Base-by-base conservation (phyloP, 2,888 invertebrate genomes). In the Phortica magna region DNA sequence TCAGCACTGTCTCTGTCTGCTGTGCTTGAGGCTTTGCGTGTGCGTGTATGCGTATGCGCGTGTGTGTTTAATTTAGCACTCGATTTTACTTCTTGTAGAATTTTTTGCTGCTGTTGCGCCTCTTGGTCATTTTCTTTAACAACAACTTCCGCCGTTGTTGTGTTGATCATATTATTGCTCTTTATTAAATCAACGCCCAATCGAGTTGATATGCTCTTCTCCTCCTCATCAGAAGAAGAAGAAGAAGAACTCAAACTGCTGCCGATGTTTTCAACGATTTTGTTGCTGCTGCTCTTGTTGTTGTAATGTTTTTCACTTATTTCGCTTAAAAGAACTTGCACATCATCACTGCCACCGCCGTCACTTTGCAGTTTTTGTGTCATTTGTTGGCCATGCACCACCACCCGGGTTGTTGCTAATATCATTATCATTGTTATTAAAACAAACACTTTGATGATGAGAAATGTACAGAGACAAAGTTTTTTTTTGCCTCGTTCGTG, bases 31-130 rank as follows among this genome's bases (percentile, higher is more conserved):
- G 2, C 31, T 31, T 31, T 31, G 31, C 3, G 31, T 31, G 31
- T 31, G 31, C 31, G 31, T 31, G 31, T 31, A 31, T 31, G 31
- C 31, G 31, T 31, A 3, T 31, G 31, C 31, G 31, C n/a, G 12
- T 57, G 57, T 17, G 41, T n/a, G 10, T 41, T 7, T 65, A 65
- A 65, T 39, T 43, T 70, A 19, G 65, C n/a, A 73, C 64, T 77
- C 64, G 65, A 43, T 59, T 48, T 70, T 71, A 65, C 43, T 22
- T 48, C 31, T 70, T 53, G 70, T 70, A 14, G 12, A 48, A 2
- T 48, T 74, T 75, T 55, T 76, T 68, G 75, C 41, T 76, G 59
- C 73, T 75, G 64, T 59, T 74, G 75, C 70, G 73, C 74, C 71
- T 76, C 42, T 64, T 76, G 72, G 57, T 57, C 31, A 72, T 57